Base-by-base conservation (phyloP, 2,888 invertebrate genomes). In the Quadriops clusia region DNA sequence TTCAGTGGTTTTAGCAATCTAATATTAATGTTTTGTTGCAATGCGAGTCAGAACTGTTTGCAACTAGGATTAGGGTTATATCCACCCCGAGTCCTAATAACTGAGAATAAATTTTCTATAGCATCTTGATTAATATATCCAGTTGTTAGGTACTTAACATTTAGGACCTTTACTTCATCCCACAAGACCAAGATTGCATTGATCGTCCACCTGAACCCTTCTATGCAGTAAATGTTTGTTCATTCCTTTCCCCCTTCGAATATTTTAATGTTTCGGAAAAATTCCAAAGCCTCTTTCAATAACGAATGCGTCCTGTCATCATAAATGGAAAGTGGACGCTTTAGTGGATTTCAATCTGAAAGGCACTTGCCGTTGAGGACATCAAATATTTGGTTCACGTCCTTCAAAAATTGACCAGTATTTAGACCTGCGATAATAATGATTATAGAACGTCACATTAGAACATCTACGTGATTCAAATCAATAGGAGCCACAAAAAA, bases 381-480 rank as follows among this genome's bases (percentile, higher is more conserved):
- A 16, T 40, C 38, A 31, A 37, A 42, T 29, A 33, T 34, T 6
- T 37, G 27, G 15, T 42, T 34, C 14, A 40, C 32, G 10, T 30
- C 36, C 30, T 36, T 9, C 18, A 40, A 28, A 30, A 39, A 42
- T n/a, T 35, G 26, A 20, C 33, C 34, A 1, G 40, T 42, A 22
- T 40, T 21, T 21, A 16, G 5, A 8, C 33, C 32, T 22, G 42
- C 34, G 7, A 15, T 23, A 30, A 30, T 38, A n/a, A n/a, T n/a
- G n/a, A n/a, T n/a, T n/a, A n/a, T n/a, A n/a, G n/a, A n/a, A n/a
- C n/a, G n/a, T n/a, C n/a, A n/a, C n/a, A n/a, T n/a, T n/a, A n/a
- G n/a, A n/a, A n/a, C n/a, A n/a, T n/a, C n/a, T n/a, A n/a, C n/a
- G n/a, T n/a, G n/a, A n/a, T n/a, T n/a, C n/a, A n/a, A n/a, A n/a